These are phyloP conservation scores for Pomatostomus ruficeps DNA, from an alignment of 2,113 vertebrate genomes.

Conservation along the genomic window DNA sequence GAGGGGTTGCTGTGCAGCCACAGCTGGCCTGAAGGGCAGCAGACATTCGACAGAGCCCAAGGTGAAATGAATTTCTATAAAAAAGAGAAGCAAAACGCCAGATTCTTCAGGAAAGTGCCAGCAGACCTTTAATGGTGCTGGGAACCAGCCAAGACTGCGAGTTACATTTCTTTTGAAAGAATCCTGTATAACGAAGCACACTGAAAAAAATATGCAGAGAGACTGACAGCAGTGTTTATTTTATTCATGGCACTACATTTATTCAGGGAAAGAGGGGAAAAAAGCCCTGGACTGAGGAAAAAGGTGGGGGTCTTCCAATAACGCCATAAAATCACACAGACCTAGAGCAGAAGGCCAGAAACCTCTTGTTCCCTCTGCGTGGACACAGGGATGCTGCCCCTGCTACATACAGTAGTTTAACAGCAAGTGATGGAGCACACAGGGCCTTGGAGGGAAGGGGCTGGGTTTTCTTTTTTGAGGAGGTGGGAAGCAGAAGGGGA, in stretches of 20 bases:
- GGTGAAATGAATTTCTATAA: neutral
- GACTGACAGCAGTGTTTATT: conserved; percentile 53
- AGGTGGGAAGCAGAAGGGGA: neutral
- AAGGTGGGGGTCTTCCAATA: neutral
- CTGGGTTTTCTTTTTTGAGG: neutral
- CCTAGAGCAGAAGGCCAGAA: neutral
- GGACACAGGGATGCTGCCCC: neutral
- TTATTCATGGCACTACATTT: conserved; percentile 42
- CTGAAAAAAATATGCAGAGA: conserved; percentile 32
- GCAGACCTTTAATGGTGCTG: conserved; percentile 18
- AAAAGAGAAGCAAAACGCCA: neutral
- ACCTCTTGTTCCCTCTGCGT: neutral
- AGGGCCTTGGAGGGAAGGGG: neutral
- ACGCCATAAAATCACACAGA: neutral
- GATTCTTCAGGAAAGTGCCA: conserved; percentile 7
- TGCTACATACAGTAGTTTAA: neutral
- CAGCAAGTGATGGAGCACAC: neutral
- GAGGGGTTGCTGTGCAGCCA: neutral
- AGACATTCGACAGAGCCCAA: neutral
- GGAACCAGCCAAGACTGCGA: conserved; percentile 32
- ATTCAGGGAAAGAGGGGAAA: neutral
- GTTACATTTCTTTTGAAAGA: conserved; percentile 31
- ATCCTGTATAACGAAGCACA: conserved; percentile 40
- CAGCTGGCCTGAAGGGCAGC: neutral
- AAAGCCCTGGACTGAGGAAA: neutral